Percentiles rank a stretch among this genome's conserved stretches.
Evolutionary conservation across 2,888 invertebrate genomes (phyloP).

Genomic region (Tortrix viridana): DNA sequence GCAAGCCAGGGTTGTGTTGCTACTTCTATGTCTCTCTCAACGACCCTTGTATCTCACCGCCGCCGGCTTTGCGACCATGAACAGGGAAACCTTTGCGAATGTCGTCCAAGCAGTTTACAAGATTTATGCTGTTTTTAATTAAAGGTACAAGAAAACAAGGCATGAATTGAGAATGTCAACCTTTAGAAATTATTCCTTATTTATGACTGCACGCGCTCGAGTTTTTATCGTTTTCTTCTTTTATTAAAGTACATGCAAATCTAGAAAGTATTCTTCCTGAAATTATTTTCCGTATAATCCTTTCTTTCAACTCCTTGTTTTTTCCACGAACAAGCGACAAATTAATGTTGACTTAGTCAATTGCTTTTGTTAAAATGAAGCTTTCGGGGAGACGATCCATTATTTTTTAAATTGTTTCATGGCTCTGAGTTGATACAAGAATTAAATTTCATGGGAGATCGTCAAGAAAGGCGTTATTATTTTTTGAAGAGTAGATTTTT

Average conservation of each 20-base stretch:
- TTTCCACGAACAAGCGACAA: slow-evolving; percentile 6
- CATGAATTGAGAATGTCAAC: not conserved
- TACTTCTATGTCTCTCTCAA: slow-evolving; percentile 58
- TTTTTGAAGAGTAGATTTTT: not conserved
- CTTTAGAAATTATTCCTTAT: not conserved
- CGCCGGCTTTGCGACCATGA: slow-evolving; percentile 61
- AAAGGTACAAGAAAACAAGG: slow-evolving; percentile 34
- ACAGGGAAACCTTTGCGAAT: slow-evolving; percentile 61
- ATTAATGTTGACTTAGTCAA: slow-evolving; percentile 30
- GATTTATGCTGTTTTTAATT: slow-evolving; percentile 67
- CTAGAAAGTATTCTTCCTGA: not conserved
- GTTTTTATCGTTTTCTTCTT: not conserved
- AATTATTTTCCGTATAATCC: not conserved
- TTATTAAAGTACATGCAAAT: slow-evolving; percentile 5
- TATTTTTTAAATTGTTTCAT: slow-evolving; percentile 7
- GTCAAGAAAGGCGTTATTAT: not conserved
- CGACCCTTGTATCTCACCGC: slow-evolving; percentile 58
- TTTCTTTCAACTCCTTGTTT: slow-evolving; percentile 4
- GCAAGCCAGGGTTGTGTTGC: slow-evolving; percentile 52
- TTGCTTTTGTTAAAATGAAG: slow-evolving; percentile 9
- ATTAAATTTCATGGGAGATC: not conserved
- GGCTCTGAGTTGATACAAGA: slow-evolving; percentile 2
- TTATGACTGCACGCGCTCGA: slow-evolving; percentile 1
- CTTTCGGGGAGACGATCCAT: slow-evolving; percentile 7
- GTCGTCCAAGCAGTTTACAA: slow-evolving; percentile 64